Evolutionary conservation across 2,113 vertebrate genomes (phyloP), one percentile per base, ranked within the genome.

Genomic region (Marmota flaviventris): DNA sequence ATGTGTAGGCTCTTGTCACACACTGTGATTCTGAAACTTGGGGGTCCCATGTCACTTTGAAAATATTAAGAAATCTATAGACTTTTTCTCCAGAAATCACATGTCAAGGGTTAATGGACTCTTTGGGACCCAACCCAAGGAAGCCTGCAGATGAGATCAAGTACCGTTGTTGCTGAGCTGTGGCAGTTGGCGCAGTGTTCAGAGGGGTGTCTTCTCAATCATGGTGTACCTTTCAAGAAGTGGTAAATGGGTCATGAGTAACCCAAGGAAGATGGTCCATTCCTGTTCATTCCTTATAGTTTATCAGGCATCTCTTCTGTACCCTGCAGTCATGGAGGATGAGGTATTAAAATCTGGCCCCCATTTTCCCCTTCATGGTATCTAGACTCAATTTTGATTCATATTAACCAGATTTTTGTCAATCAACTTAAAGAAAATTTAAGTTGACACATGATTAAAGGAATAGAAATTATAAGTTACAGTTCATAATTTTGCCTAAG

Each of bases 401-500:
- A 56, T 20, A 29, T 85, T 20, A 95, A 39, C 42, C 22, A 72
- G 8, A n/a, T n/a, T 75, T 84, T 75, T 89, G n/a, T 32, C 10
- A 72, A 4, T 65, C 61, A 29, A 27, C 5, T 51, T 89, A 63
- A 63, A 61, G 17, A 85, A 89, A 88, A 82, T 27, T n/a, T 90
- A 86, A 75, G 8, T 58, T 89, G 73, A 78, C 16, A 89, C 14
- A 56, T 48, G 53, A 34, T 91, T 39, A 75, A 90, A 94, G 58
- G 2, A 45, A 16, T 91, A 4, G 63, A 85, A 77, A 63, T 72
- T 93, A 81, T 72, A 63, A 58, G 18, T 58, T 67, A 67, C 79
- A 34, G 12, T 92, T 92, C 75, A 96, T 32, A 27, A 81, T 76
- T 95, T 85, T 94, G 37, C 72, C 70, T 84, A 91, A 76, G 34